Evolutionary conservation across 1,140 invertebrate genomes (phyloP).

Genomic region (Hyles euphorbiae): DNA sequence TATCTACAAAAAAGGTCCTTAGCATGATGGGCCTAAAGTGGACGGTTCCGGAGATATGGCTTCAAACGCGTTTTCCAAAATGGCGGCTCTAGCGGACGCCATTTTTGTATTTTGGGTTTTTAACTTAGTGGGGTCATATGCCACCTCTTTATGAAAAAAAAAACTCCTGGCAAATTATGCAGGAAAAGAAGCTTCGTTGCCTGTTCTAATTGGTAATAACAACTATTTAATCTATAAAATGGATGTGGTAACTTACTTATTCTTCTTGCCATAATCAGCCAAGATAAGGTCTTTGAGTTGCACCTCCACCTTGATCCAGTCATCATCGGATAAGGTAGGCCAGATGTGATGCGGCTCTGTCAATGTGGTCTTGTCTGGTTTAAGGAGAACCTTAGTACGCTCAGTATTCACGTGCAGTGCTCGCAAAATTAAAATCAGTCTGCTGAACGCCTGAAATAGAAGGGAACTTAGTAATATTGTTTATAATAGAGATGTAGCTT

Average conservation of each 20-base stretch:
- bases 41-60: too few relatives aligned
- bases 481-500: not conserved
- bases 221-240: not conserved
- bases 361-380: slow-evolving; percentile 99
- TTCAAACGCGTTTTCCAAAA: too few relatives aligned
- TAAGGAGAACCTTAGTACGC: slow-evolving; percentile 97
- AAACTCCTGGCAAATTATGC: too few relatives aligned
- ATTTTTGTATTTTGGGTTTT: too few relatives aligned
- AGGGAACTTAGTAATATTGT: not conserved
- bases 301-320: slow-evolving; percentile 99
- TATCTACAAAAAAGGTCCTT: too few relatives aligned
- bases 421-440: slow-evolving; percentile 96
- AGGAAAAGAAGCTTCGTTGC: too few relatives aligned
- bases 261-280: slow-evolving; percentile 99
- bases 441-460: slow-evolving; percentile 88
- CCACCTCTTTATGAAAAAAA: too few relatives aligned
- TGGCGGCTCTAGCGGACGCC: too few relatives aligned
- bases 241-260: slow-evolving; percentile 83
- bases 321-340: slow-evolving; percentile 97
- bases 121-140: too few relatives aligned
- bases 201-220: too few relatives aligned
- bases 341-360: slow-evolving; percentile 99
- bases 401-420: slow-evolving; percentile 99
- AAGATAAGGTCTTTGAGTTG: slow-evolving; percentile 98
- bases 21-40: too few relatives aligned